Percentiles rank a stretch among this genome's conserved stretches.
Conservation (phyloP, 2,888 invertebrate species). For the Apamea epomidion region DNA sequence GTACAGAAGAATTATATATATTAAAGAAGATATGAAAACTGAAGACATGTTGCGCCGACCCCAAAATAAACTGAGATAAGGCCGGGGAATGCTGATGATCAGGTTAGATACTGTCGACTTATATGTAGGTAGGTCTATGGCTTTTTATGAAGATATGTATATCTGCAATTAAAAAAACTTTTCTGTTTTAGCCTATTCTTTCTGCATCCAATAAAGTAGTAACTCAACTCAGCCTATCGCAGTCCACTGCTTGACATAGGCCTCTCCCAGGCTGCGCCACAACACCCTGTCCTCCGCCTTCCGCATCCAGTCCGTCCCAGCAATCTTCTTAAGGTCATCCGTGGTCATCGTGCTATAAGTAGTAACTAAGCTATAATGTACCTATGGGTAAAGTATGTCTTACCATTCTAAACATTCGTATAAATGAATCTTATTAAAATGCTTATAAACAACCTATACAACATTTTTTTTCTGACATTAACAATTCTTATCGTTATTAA, state of each 20-base stretch:
- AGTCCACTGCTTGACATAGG: too few species aligned
- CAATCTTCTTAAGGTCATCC: too few species aligned
- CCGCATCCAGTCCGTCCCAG: too few species aligned
- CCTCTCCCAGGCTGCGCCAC: too few species aligned
- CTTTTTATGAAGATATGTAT: neutral
- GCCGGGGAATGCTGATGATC: too few species aligned
- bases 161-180: neutral
- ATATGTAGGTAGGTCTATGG: neutral
- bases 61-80: too few species aligned
- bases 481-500: conserved; percentile 34
- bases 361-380: neutral
- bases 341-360: too few species aligned
- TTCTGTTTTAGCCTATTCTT: neutral
- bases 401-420: neutral
- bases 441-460: neutral
- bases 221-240: too few species aligned
- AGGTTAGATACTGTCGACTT: neutral
- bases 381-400: neutral
- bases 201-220: neutral
- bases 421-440: neutral
- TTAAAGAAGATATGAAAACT: too few species aligned
- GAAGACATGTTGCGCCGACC: too few species aligned
- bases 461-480: conserved; percentile 31
- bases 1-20: too few species aligned
- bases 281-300: too few species aligned